Percentiles rank a stretch among this genome's conserved stretches.
These are phyloP conservation scores for Linepithema humile DNA, from an alignment of 1,140 invertebrate genomes.

Conservation along the genomic window DNA sequence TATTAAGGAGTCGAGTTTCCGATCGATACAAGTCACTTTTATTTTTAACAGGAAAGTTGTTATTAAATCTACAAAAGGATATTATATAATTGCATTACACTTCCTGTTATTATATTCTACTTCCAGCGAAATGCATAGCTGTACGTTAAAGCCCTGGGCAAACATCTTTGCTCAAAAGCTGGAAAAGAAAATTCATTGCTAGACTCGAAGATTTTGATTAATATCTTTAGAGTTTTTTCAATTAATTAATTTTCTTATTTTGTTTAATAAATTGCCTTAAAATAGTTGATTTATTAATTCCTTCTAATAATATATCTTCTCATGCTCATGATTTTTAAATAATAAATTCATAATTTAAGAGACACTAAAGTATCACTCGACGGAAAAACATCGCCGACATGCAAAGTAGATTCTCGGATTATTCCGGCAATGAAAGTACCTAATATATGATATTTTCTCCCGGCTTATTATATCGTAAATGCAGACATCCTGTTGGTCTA, in stretches of 20 bases:
- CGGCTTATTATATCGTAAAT: slow-evolving; percentile 5
- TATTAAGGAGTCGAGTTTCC: neutral
- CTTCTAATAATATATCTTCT: too few relatives aligned
- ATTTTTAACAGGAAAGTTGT: neutral
- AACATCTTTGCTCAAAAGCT: neutral
- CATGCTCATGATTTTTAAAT: too few relatives aligned
- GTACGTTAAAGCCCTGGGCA: neutral
- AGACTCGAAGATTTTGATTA: neutral
- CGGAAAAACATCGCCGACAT: too few relatives aligned
- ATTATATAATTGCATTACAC: neutral
- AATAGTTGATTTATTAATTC: neutral
- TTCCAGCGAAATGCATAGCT: neutral
- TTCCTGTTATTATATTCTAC: neutral
- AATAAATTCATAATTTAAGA: too few relatives aligned
- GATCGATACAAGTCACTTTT: neutral
- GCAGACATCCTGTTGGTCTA: slow-evolving; percentile 15
- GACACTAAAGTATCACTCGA: too few relatives aligned
- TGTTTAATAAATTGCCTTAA: neutral
- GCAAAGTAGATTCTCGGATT: neutral
- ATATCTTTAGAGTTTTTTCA: neutral
- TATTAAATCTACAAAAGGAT: neutral
- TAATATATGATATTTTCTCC: neutral
- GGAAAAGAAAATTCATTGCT: neutral
- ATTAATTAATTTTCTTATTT: neutral
- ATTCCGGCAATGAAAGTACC: neutral